Evolutionary conservation across 2,797 vertebrate genomes (phyloP).

Genomic region (Gadopsis marmoratus): DNA sequence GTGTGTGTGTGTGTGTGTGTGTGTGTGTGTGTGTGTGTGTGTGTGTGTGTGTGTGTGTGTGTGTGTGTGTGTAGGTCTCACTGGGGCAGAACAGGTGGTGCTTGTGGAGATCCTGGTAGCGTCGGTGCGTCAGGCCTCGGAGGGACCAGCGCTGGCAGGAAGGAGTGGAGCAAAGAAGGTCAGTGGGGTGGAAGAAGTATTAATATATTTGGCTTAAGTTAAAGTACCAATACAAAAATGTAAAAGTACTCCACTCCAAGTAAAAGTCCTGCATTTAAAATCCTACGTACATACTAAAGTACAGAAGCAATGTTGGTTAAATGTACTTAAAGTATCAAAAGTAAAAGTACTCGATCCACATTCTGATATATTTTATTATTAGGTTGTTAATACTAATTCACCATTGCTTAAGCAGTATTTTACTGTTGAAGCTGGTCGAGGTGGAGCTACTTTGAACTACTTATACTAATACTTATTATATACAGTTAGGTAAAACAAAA

Average conservation of each 20-base stretch:
- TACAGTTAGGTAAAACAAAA: not conserved
- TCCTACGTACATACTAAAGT: too few relatives aligned
- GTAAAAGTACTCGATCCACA: too few relatives aligned
- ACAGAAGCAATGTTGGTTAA: not conserved
- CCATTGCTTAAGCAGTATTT: too few relatives aligned
- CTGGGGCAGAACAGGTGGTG: slow-evolving; percentile 79
- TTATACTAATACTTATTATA: not conserved
- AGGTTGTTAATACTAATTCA: too few relatives aligned
- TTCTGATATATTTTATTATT: too few relatives aligned
- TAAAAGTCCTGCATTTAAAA: not conserved
- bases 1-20: slow-evolving; percentile 10
- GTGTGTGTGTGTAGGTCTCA: slow-evolving; percentile 78
- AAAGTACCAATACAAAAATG: not conserved
- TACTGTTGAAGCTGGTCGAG: too few relatives aligned
- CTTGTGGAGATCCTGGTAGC: slow-evolving; percentile 90
- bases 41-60: slow-evolving; percentile 1
- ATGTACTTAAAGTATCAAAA: not conserved
- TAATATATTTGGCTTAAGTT: not conserved
- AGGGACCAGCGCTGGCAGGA: slow-evolving; percentile 88
- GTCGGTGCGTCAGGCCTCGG: slow-evolving; percentile 89
- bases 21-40: slow-evolving; percentile 12
- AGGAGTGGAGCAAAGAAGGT: slow-evolving; percentile 91
- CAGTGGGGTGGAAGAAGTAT: slow-evolving; percentile 34
- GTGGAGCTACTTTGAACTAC: not conserved
- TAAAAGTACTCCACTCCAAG: not conserved